A percentile compares a stretch with the other conserved stretches of the same genome.
These are phyloP conservation scores for Zosterops japonicus DNA, from an alignment of 2,113 vertebrate species.

Conservation along the genomic window DNA sequence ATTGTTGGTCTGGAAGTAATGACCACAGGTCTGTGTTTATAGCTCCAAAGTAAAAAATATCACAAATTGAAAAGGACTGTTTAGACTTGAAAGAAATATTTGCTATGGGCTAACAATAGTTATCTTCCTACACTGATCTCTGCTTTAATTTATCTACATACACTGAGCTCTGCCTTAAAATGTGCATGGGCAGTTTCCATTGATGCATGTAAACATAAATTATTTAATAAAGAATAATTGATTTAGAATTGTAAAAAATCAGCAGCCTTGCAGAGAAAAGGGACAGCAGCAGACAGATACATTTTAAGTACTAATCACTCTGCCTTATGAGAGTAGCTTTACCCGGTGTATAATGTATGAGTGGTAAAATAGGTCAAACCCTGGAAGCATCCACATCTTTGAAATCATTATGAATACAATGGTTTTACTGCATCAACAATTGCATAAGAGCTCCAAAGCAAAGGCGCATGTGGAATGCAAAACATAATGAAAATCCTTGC, in stretches of 20 bases:
- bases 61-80: not conserved
- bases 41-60: not conserved
- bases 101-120: not conserved
- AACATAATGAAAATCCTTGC: conserved; percentile 55
- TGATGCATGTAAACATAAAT: conserved; percentile 22
- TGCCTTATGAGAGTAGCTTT: conserved; percentile 53
- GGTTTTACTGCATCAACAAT: conserved; percentile 61
- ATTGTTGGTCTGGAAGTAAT: not conserved
- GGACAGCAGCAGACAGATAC: conserved; percentile 15
- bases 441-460: conserved; percentile 66
- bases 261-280: conserved; percentile 47
- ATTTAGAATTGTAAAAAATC: conserved; percentile 54
- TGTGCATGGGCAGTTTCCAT: not conserved
- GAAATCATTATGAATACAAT: conserved; percentile 74
- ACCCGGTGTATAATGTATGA: conserved; percentile 58
- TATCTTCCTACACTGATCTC: not conserved
- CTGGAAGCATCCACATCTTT: conserved; percentile 61
- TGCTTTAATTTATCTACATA: not conserved
- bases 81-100: not conserved
- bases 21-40: not conserved
- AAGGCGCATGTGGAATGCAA: conserved; percentile 58
- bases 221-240: conserved; percentile 31
- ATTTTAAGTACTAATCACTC: conserved; percentile 58
- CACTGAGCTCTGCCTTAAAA: not conserved
- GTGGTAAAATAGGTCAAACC: conserved; percentile 70